Evolutionary conservation across 2,113 vertebrate species (phyloP).

Genomic region (Toxotes chatareus): DNA sequence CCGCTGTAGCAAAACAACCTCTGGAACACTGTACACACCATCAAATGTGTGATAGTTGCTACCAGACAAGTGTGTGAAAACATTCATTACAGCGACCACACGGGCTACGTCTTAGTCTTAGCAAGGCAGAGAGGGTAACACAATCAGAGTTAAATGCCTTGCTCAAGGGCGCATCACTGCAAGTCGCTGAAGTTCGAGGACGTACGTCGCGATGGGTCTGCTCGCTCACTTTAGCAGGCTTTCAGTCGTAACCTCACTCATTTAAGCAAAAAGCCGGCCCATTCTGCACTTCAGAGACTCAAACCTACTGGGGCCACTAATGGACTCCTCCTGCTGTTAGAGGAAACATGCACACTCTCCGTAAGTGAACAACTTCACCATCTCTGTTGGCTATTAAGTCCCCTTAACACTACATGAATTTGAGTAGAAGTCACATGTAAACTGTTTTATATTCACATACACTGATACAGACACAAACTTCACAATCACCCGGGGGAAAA

Average conservation of each 20-base stretch:
- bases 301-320: slow-evolving; percentile 24
- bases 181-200: not conserved
- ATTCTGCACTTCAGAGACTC: not conserved
- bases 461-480: not conserved
- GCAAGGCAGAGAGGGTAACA: not conserved
- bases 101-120: not conserved
- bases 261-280: slow-evolving; percentile 7
- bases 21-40: slow-evolving; percentile 8
- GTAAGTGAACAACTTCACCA: not conserved
- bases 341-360: not conserved
- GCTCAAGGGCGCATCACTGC: not conserved
- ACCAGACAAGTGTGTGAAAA: not conserved
- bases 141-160: not conserved
- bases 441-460: not conserved
- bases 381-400: not conserved
- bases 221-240: not conserved
- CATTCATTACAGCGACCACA: not conserved
- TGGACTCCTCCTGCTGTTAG: not conserved
- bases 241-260: not conserved
- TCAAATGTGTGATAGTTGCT: not conserved
- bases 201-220: not conserved
- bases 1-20: slow-evolving; percentile 9
- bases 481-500: no score
- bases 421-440: not conserved
- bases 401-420: not conserved